Evolutionary conservation across 2,113 vertebrate species (phyloP).

Genomic region (Macaca nemestrina): DNA sequence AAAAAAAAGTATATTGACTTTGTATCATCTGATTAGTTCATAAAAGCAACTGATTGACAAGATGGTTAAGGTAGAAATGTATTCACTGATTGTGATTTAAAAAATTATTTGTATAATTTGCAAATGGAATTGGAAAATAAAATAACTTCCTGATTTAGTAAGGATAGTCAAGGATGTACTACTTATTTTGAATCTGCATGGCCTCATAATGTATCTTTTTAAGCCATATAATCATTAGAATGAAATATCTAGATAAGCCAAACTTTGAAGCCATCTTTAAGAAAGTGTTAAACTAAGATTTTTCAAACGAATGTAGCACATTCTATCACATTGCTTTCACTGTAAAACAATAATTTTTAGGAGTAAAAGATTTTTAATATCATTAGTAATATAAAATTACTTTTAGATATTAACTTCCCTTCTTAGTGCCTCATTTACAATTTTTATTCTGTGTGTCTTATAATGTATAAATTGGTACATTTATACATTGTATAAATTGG

Average conservation of each 20-base stretch:
- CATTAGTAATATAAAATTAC: neutral
- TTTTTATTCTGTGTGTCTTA: neutral
- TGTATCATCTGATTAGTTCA: neutral
- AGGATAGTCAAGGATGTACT: neutral
- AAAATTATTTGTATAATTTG: conserved; percentile 7
- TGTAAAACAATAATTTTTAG: neutral
- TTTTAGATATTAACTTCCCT: neutral
- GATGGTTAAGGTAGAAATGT: neutral
- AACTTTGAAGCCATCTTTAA: conserved; percentile 17
- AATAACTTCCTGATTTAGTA: neutral
- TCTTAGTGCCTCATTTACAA: neutral
- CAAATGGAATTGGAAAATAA: neutral
- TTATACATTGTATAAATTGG: neutral
- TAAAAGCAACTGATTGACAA: conserved; percentile 19
- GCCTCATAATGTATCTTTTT: neutral
- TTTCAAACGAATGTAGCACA: conserved; percentile 7
- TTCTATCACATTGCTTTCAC: conserved; percentile 2
- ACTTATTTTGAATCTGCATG: neutral
- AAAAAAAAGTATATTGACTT: neutral
- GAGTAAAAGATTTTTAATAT: neutral
- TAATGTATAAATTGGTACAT: neutral
- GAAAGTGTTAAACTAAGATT: neutral
- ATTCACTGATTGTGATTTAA: neutral
- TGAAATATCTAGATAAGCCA: neutral
- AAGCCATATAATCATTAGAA: neutral